Conservation (phyloP, 2,113 vertebrate genomes). For the Prionailurus bengalensis region DNA sequence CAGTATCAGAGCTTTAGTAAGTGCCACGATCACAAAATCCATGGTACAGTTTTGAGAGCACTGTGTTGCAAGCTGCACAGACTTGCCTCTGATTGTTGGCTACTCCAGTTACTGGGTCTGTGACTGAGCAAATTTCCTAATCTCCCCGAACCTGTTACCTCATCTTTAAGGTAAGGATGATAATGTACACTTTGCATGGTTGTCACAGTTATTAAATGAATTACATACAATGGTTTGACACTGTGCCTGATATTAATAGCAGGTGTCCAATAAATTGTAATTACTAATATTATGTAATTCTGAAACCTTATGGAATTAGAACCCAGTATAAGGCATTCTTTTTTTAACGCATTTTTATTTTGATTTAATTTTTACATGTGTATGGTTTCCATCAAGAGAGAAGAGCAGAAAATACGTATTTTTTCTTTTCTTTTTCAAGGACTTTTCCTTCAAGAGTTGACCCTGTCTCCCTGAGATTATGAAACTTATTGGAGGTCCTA, state of each 20-base stretch:
- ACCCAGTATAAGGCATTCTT: not conserved
- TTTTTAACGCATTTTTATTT: not conserved
- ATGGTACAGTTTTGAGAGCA: not conserved
- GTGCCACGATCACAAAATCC: not conserved
- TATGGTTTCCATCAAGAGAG: not conserved
- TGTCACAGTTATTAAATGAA: not conserved
- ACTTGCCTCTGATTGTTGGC: not conserved
- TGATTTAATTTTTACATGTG: not conserved
- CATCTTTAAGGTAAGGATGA: conserved; percentile 13
- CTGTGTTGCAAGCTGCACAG: not conserved
- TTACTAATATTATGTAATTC: conserved; percentile 9
- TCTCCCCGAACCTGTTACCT: not conserved
- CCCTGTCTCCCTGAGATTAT: not conserved
- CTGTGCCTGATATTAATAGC: conserved; percentile 24
- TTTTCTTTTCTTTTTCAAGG: not conserved
- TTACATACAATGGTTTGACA: conserved; percentile 2
- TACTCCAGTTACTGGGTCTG: not conserved
- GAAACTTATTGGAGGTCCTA: not conserved
- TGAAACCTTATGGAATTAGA: conserved; percentile 15
- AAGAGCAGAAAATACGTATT: not conserved
- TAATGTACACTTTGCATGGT: conserved; percentile 23
- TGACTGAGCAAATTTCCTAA: conserved; percentile 54
- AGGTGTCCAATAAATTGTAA: conserved; percentile 39
- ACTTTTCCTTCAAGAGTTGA: not conserved
- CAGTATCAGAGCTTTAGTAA: not conserved